Base-by-base conservation (phyloP, 2,888 invertebrate genomes). In the Empis stercorea region DNA sequence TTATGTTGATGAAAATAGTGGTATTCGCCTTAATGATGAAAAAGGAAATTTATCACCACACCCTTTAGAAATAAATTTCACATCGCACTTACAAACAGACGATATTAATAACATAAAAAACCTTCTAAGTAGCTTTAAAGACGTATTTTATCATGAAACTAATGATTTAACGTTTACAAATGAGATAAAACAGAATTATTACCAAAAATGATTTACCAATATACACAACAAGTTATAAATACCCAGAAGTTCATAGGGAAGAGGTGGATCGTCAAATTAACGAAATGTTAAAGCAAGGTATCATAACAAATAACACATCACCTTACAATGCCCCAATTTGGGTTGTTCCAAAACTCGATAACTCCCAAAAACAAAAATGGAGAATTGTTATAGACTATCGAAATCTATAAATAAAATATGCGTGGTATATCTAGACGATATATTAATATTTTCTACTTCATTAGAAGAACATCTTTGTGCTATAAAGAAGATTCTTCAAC, bases 301-400 rank as follows among this genome's bases (percentile, higher is more conserved):
- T 51, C 20, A 47, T 47, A 10, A 32, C 32, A 9, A 45, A 16
- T 10, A 49, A 49, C 36, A 44, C 16, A 14, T 46, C 43, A 3
- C 44, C 51, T 7, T 49, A 49, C 32, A 49, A 43, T 45, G 42
- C 44, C 7, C 45, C 45, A 10, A 37, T 51, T 15, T 52, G 50
- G 45, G 15, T 51, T 27, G 48, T 48, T 10, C 48, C 53, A 38
- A 48, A 53, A 41, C 36, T 15, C 13, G 48, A 54, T 34, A 38
- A 45, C 1, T 46, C 43, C 11, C 42, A 45, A n/a, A 36, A 46
- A 17, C 41, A 46, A 36, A 54, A 50, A 30, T 54, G 49, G 52
- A 41, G 51, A 13, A 34, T 54, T 15, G 49, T 52, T 2, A 47
- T 51, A 10, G 54, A 52, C 32, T 52, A 52, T 30, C 20, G 20